Evolutionary conservation across 2,888 invertebrate species (phyloP).

Genomic region (Rutpela maculata): DNA sequence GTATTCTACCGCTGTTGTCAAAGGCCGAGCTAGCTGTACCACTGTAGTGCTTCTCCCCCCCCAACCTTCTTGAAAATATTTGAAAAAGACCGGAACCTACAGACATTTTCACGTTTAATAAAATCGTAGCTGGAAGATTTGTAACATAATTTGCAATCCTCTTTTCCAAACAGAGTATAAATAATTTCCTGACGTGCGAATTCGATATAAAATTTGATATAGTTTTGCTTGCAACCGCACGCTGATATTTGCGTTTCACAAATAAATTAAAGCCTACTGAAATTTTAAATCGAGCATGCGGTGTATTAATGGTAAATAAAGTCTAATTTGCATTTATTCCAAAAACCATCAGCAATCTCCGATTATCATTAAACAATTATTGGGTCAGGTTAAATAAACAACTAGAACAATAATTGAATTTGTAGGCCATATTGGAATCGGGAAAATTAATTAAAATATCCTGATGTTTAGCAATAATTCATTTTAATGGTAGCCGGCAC

Average conservation of each 20-base stretch:
- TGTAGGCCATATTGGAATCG: slow-evolving; percentile 22
- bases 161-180: too few species aligned
- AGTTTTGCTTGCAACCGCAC: background rate
- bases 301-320: slow-evolving; percentile 41
- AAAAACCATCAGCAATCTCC: slow-evolving; percentile 51
- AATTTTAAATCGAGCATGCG: slow-evolving; percentile 45
- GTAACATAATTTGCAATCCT: too few species aligned
- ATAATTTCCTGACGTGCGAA: too few species aligned
- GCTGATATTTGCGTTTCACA: background rate
- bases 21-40: too few species aligned
- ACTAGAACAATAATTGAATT: slow-evolving; percentile 51
- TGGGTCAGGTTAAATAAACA: slow-evolving; percentile 51
- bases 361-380: slow-evolving; percentile 55
- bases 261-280: slow-evolving; percentile 10
- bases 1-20: too few species aligned
- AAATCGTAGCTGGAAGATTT: too few species aligned
- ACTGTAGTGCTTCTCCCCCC: too few species aligned
- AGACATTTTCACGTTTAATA: too few species aligned
- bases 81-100: too few species aligned
- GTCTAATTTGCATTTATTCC: slow-evolving; percentile 53
- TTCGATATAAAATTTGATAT: background rate
- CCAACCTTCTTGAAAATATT: too few species aligned
- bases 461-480: slow-evolving; percentile 37
- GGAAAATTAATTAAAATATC: slow-evolving; percentile 37
- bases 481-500: slow-evolving; percentile 21